Evolutionary conservation across 2,113 vertebrate genomes (phyloP).

Genomic region (Rynchops niger): DNA sequence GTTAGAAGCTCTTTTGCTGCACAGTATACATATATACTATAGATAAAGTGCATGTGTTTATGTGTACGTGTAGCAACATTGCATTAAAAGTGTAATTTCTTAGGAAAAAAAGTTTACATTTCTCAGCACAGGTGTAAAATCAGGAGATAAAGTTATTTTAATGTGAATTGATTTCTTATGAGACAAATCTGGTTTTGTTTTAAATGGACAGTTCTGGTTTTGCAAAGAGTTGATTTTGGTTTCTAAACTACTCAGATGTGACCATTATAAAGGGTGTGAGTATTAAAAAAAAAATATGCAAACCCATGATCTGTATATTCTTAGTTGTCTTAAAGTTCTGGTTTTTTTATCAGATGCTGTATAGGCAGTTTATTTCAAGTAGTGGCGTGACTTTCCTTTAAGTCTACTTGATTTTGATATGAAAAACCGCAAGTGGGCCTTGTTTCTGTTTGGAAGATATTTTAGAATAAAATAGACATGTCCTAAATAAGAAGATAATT

Average conservation of each 20-base stretch:
- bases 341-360: background rate
- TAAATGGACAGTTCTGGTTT: background rate
- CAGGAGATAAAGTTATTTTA: background rate
- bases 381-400: background rate
- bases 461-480: slow-evolving; percentile 57
- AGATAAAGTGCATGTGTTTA: background rate
- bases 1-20: background rate
- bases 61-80: background rate
- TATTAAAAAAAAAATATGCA: background rate
- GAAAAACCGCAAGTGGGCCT: slow-evolving; percentile 39
- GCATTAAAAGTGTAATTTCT: background rate
- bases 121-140: background rate
- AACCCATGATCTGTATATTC: background rate
- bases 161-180: background rate
- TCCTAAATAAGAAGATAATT: slow-evolving; percentile 85
- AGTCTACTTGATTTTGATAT: background rate
- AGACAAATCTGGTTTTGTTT: background rate
- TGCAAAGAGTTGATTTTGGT: background rate
- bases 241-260: background rate
- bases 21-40: background rate
- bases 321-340: background rate
- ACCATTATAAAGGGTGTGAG: background rate
- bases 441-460: slow-evolving; percentile 24
- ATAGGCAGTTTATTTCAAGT: background rate
- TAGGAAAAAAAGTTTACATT: background rate